Percentiles rank a stretch among this genome's conserved stretches.
phyloP scores from a whole-genome alignment of 2,888 invertebrate species.

The Pterostichus niger region DNA sequence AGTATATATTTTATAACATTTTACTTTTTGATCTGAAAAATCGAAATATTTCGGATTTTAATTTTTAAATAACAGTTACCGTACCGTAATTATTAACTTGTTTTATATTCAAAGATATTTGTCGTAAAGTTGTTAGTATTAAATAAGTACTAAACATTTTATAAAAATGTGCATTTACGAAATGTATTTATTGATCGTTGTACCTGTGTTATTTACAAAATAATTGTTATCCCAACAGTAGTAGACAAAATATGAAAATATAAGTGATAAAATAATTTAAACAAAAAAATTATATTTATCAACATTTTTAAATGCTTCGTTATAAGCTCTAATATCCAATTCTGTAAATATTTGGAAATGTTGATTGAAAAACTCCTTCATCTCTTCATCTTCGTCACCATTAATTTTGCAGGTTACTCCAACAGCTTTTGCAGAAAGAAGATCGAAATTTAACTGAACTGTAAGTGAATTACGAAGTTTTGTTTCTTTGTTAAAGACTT shows the following conservation, averaged over 20 bases:
- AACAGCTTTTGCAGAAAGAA: background rate
- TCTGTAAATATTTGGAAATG: slow-evolving; percentile 23
- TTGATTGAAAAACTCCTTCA: background rate
- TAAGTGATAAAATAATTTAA: slow-evolving; percentile 2
- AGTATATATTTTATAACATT: background rate
- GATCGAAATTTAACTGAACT: slow-evolving; percentile 17
- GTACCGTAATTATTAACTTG: background rate
- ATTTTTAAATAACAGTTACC: background rate
- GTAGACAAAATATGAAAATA: slow-evolving; percentile 27
- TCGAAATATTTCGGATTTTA: background rate
- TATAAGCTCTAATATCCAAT: slow-evolving; percentile 2
- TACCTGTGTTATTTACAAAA: slow-evolving; percentile 3
- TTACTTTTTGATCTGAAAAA: slow-evolving; percentile 6
- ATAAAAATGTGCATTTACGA: slow-evolving; percentile 53
- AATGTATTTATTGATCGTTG: slow-evolving; percentile 33
- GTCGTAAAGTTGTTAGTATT: slow-evolving; percentile 29
- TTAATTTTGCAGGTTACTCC: background rate
- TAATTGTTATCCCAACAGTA: slow-evolving; percentile 9
- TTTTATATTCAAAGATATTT: background rate
- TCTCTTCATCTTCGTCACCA: background rate
- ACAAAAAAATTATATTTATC: slow-evolving; percentile 36
- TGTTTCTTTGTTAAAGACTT: slow-evolving; percentile 29
- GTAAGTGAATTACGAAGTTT: slow-evolving; percentile 1
- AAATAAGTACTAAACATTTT: slow-evolving; percentile 35
- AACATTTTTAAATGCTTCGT: slow-evolving; percentile 1